Evolutionary conservation across 2,888 invertebrate genomes (phyloP), one percentile per base, ranked within the genome.

Genomic region (Drosophila prostipennis): DNA sequence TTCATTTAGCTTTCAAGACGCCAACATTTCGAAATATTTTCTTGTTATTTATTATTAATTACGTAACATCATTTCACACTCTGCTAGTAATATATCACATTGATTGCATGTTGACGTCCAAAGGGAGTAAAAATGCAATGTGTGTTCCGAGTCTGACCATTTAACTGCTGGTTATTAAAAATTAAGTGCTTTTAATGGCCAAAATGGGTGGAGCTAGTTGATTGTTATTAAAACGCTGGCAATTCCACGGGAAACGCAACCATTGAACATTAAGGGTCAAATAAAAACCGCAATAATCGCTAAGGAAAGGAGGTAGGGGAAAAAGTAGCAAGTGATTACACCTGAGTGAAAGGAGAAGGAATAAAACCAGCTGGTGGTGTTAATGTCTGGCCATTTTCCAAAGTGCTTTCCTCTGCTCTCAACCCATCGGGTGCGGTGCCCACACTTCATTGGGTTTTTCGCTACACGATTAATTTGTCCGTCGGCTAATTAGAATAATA

Each of bases 81-180:
- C 61, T 43, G 51, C 36, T 42, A 37, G 23, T 29, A 63, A 67
- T 76, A 56, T 59, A 65, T 72, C 67, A 72, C 68, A 68, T 72
- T 88, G 80, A 73, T 74, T 68, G 78, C 73, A 55, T 84, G 79
- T 74, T 74, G 74, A 68, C 75, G 53, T 60, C 52, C 40, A 65
- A 59, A 70, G 68, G 60, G 68, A 70, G 72, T 72, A 67, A 36
- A 77, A 79, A 74, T 72, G 42, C 53, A 23, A 34, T 40, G 36
- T 11, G 34, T 10, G 29, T 29, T 29, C n/a, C 19, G 34, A 6
- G 40, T 49, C 59, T 58, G 72, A 68, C 60, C 58, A 51, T 68
- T 83, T 78, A 83, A 83, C 75, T 51, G 77, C 69, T 59, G 72
- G 83, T 88, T 88, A 81, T 88, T 88, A 87, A 84, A 88, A 76